phyloP scores from a whole-genome alignment of 2,797 vertebrate species.

The Melanotaenia pygmaea region DNA sequence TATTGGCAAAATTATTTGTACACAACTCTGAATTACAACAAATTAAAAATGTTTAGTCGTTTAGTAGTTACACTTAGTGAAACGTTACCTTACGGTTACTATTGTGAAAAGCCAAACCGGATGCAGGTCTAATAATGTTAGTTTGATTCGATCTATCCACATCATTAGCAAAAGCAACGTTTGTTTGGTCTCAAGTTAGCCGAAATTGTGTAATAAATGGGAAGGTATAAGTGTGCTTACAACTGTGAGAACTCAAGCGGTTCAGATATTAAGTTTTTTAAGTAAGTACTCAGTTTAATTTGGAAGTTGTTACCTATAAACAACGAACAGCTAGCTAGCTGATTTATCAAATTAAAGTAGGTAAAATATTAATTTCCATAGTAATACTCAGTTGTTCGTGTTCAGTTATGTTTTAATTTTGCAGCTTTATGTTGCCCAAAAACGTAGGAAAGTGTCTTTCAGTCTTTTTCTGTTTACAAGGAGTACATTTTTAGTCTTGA shows the following conservation, averaged over 20 bases:
- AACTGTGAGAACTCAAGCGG: constrained; percentile 63
- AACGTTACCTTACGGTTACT: background rate
- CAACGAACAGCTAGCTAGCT: background rate
- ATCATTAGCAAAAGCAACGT: background rate
- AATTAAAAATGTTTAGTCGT: no score
- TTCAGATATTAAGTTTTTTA: constrained; percentile 74
- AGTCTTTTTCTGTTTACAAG: background rate
- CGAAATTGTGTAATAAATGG: constrained; percentile 53
- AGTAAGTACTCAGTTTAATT: constrained; percentile 60
- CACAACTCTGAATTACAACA: no score
- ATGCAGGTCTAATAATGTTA: background rate
- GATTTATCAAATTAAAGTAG: background rate
- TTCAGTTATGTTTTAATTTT: background rate
- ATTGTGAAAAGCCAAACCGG: constrained; percentile 41
- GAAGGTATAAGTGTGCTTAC: constrained; percentile 72
- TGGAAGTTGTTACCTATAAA: rapidly evolving
- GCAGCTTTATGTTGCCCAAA: background rate
- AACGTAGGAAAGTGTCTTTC: background rate
- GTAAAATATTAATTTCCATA: background rate
- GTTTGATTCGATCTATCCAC: background rate
- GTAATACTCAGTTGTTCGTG: background rate
- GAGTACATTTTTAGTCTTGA: background rate
- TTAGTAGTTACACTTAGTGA: no score
- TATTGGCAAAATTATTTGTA: no score
- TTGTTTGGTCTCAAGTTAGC: background rate